Percentiles rank a stretch among this genome's conserved stretches.
phyloP scores from a whole-genome alignment of 2,888 invertebrate species.

The Eurois occulta region DNA sequence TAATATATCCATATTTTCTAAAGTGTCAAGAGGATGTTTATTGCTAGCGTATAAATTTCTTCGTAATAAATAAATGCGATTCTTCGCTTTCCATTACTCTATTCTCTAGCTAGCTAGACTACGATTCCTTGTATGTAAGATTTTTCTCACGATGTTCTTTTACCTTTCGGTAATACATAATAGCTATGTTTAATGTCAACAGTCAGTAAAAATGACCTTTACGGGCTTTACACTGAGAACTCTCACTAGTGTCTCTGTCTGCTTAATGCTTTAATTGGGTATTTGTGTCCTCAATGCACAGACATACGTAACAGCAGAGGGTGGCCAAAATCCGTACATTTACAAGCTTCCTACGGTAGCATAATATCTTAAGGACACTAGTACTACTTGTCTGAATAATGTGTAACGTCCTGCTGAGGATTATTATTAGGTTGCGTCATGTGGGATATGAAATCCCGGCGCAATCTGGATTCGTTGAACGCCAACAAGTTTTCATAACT shows the following conservation, averaged over 20 bases:
- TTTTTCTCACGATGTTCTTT: conserved; percentile 53
- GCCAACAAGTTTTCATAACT: conserved; percentile 39
- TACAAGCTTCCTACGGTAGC: not conserved
- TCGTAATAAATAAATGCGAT: conserved; percentile 16
- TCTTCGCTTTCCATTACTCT: conserved; percentile 38
- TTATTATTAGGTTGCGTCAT: conserved; percentile 42
- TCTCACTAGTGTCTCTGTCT: not conserved
- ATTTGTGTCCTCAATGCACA: not conserved
- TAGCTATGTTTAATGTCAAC: conserved; percentile 42
- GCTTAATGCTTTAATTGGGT: conserved; percentile 2
- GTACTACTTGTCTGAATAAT: conserved; percentile 24
- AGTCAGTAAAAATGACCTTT: conserved; percentile 34
- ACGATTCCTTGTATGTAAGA: conserved; percentile 31
- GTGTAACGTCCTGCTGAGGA: conserved; percentile 26
- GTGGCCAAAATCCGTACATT: not conserved
- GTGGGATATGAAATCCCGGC: conserved; percentile 26
- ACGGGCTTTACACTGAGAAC: conserved; percentile 8
- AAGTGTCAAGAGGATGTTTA: not conserved
- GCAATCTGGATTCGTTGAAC: conserved; percentile 30
- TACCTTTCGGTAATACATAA: conserved; percentile 28
- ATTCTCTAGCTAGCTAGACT: conserved; percentile 10
- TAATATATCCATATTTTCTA: not conserved
- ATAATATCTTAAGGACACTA: conserved; percentile 21
- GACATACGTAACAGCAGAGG: not conserved
- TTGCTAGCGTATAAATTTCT: conserved; percentile 13